phyloP scores from a whole-genome alignment of 2,888 invertebrate genomes.

The Hirudinaria manillensis region DNA sequence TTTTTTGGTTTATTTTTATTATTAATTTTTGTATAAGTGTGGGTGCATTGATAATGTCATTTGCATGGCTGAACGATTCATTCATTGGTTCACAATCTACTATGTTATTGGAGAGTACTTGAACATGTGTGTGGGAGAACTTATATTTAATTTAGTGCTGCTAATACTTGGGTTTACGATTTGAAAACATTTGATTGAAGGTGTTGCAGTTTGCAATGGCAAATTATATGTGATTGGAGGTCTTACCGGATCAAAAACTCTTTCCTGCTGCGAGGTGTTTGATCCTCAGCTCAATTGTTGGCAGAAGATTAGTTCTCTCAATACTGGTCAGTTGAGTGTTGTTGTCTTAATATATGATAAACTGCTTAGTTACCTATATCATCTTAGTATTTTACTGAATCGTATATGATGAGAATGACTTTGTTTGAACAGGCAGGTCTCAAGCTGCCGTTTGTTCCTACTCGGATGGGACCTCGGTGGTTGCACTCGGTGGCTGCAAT shows the following conservation, averaged over 20 bases:
- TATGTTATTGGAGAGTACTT: too few species aligned
- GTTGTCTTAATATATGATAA: background rate
- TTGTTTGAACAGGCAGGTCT: constrained; percentile 10
- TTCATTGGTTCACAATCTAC: too few species aligned
- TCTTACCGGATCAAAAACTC: constrained; percentile 67
- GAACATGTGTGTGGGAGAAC: too few species aligned
- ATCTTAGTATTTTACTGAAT: too few species aligned
- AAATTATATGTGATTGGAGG: constrained; percentile 74
- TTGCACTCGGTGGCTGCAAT: constrained; percentile 79
- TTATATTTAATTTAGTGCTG: too few species aligned
- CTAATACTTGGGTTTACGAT: background rate
- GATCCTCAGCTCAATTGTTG: constrained; percentile 63
- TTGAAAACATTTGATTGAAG: constrained; percentile 44
- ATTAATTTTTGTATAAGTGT: background rate
- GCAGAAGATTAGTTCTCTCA: constrained; percentile 66
- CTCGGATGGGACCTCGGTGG: constrained; percentile 70
- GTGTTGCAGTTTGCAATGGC: constrained; percentile 64
- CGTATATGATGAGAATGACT: too few species aligned
- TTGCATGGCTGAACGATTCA: too few species aligned
- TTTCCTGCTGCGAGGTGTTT: constrained; percentile 70
- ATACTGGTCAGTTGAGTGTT: constrained; percentile 58
- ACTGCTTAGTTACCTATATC: background rate
- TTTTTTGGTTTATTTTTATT: background rate
- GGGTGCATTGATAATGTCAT: background rate
- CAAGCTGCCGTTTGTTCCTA: constrained; percentile 23